Base-by-base conservation (phyloP, 2,888 invertebrate genomes). In the Leucophenga maculata region DNA sequence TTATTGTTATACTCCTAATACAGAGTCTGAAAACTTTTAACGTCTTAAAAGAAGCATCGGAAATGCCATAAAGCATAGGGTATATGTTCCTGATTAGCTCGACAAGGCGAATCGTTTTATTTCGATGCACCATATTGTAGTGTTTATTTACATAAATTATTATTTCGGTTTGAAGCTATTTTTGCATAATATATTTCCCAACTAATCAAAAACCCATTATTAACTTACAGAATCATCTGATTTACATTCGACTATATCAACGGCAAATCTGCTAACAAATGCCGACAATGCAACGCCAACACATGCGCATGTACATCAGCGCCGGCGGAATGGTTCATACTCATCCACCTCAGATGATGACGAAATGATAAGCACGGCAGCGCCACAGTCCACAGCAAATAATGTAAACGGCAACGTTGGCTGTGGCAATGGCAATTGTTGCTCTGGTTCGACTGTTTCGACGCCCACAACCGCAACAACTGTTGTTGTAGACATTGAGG, bases 401-500 rank as follows among this genome's bases (percentile, higher is more conserved):
- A 0, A 69, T 74, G 50, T 18, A 4, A 50, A 32, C 14, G 46
- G 26, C 4, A 50, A 13, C 18, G 71, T 48, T 22, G 81, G 80
- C 6, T 82, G 86, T 44, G 86, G 85, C 46, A 79, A 77, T 65
- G 85, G 84, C 48, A 85, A 78, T 39, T 88, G 87, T 67, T 88
- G 88, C 54, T 84, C 88, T 6, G 77, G 80, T 59, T 74, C 85
- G 6, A 73, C 76, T 0, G 76, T 79, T 14, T 75, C 75, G 3
- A 83, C 78, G 14, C 80, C 80, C 44, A 89, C 85, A 20, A 78
- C 83, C 3, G 72, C 85, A 14, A 79, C 83, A 16, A 89, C 87
- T 26, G 89, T 89, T 3, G 90, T 90, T 1, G 88, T 91, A 26
- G 93, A 93, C 75, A 93, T 93, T 72, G 93, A 93, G 87, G 93